Percentiles rank a stretch among this genome's conserved stretches.
Evolutionary conservation across 2,113 vertebrate species (phyloP).

Genomic region (Pelecanus crispus): DNA sequence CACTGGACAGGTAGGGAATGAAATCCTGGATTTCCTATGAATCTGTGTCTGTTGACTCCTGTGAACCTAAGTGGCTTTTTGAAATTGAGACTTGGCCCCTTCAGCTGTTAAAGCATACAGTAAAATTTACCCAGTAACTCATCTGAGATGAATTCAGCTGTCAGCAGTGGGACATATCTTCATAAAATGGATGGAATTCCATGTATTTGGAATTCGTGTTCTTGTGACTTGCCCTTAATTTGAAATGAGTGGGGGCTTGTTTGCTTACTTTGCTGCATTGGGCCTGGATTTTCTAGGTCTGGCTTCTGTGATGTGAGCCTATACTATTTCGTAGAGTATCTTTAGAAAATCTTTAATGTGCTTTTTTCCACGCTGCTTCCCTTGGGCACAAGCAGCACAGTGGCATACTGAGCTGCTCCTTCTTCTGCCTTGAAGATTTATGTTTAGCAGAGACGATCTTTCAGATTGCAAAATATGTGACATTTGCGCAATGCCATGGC

Average conservation of each 20-base stretch:
- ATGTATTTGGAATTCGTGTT: not conserved
- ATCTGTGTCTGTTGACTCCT: not conserved
- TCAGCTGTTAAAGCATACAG: not conserved
- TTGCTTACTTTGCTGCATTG: not conserved
- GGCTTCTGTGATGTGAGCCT: not conserved
- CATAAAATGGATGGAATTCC: not conserved
- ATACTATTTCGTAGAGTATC: not conserved
- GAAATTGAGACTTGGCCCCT: not conserved
- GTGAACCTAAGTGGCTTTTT: not conserved
- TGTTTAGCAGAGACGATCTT: not conserved
- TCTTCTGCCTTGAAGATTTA: not conserved
- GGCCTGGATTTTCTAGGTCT: not conserved
- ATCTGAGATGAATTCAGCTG: not conserved
- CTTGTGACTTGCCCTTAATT: not conserved
- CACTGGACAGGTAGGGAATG: not conserved
- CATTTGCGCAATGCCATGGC: conserved; percentile 15
- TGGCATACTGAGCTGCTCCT: not conserved
- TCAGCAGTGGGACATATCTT: not conserved
- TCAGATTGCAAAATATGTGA: conserved; percentile 25
- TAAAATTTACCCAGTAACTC: not conserved
- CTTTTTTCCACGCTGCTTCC: not conserved
- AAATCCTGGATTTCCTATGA: not conserved
- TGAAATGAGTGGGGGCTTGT: not conserved
- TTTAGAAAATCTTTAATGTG: not conserved
- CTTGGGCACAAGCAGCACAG: not conserved